Conservation (phyloP, 2,888 invertebrate genomes). For the Ethmia dodecea region DNA sequence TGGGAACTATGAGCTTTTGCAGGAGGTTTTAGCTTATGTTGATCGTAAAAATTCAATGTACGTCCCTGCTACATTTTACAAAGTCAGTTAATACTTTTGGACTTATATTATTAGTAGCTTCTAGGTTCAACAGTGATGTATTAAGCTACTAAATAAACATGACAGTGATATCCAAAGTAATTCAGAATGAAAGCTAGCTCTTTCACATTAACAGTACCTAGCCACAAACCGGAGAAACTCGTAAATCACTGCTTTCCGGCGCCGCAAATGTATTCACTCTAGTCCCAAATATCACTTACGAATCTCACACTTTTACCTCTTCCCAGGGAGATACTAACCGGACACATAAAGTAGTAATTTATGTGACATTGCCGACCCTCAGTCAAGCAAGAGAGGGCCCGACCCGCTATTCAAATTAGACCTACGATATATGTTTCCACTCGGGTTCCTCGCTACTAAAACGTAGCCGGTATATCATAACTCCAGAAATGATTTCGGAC, state of each 20-base stretch:
- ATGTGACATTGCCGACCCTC: constrained; percentile 50
- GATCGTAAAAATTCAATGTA: too few species aligned
- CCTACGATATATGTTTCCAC: constrained; percentile 33
- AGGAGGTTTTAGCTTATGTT: too few species aligned
- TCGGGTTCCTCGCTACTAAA: constrained; percentile 11
- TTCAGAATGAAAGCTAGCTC: too few species aligned
- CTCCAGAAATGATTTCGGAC: constrained; percentile 39
- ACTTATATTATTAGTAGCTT: too few species aligned
- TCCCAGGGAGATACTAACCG: constrained; percentile 31
- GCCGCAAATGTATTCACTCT: not conserved
- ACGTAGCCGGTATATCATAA: constrained; percentile 33
- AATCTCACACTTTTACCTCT: constrained; percentile 26
- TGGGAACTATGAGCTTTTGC: too few species aligned
- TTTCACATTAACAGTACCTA: too few species aligned
- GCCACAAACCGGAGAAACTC: too few species aligned
- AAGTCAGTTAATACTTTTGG: too few species aligned
- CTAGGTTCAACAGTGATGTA: too few species aligned
- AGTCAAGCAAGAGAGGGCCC: constrained; percentile 35
- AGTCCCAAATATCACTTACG: constrained; percentile 20
- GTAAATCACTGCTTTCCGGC: not conserved
- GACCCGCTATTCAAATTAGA: constrained; percentile 57
- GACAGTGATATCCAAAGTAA: too few species aligned
- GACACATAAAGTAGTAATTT: constrained; percentile 52
- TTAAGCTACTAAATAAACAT: too few species aligned
- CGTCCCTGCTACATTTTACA: too few species aligned